Evolutionary conservation across 35 echinoderm and acorn worm genomes (phyloP), one percentile per base, ranked within the genome.

Genomic region (Ophioderma brevispina): DNA sequence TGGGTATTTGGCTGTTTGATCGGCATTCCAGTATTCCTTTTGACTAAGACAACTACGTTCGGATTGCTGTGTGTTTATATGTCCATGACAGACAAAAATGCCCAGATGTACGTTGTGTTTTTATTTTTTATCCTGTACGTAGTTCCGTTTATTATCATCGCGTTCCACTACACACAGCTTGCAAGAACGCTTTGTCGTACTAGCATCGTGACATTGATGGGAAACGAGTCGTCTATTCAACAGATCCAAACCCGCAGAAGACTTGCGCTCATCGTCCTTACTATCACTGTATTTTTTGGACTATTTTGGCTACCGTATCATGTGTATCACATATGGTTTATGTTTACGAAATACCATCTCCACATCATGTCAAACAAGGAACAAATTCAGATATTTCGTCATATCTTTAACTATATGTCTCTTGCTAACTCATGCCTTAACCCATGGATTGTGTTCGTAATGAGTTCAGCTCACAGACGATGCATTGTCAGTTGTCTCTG

Each of bases 241-340:
- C 95, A 91, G 76, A 37, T 97, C 15, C 64, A 88, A 35, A 86
- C 84, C 19, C 84, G 95, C n/a, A 55, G 85, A n/a, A 79, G 95
- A 46, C 77, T 97, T 17, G 92, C 95, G 19, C 84, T 91, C 32
- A 85, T 92, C 35, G 41, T 94, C 13, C 84, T 97, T 19, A 91
- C 82, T 0, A 89, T 97, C 14, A 90, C 89, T 15, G 42, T 97
- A 2, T 94, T 97, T 38, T 97, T 97, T 70, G 81, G 81, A 31
- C 63, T 97, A 0, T 97, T 88, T 56, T 97, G 95, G 95, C 81
- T 97, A 13, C 95, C 95, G 31, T 94, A 97, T 78, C 92, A 93
- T 37, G 32, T 55, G 0, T 96, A 90, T 21, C 78, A 42, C 32
- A 30, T 96, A 25, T 87, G 87, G 86, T 80, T 87, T 80, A 85